Conservation (phyloP, 2,888 invertebrate species). For the Papilio protenor region DNA sequence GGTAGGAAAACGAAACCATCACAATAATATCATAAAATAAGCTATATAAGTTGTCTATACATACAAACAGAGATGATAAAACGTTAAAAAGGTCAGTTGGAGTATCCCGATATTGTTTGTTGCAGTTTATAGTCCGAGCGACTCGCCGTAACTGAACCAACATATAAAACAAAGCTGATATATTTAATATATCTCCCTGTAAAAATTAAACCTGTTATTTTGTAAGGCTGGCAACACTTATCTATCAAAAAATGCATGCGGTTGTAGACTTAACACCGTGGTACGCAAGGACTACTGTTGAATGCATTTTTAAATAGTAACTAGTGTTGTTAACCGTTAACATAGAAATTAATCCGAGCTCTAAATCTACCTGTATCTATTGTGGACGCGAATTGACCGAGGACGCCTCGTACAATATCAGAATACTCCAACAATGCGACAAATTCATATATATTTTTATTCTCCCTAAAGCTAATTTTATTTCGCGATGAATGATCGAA, state of each 20-base stretch:
- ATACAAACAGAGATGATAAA: constrained; percentile 81
- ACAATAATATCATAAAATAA: constrained; percentile 81
- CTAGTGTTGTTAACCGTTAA: constrained; percentile 33
- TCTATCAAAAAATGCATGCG: constrained; percentile 52
- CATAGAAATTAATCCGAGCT: constrained; percentile 45
- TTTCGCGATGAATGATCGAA: constrained; percentile 84
- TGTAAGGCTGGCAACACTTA: constrained; percentile 44
- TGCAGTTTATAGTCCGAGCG: constrained; percentile 74
- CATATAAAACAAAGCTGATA: constrained; percentile 60
- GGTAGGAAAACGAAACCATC: constrained; percentile 83
- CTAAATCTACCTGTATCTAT: constrained; percentile 59
- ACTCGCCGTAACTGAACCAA: constrained; percentile 60
- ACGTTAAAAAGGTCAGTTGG: constrained; percentile 65
- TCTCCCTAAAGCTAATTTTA: constrained; percentile 75
- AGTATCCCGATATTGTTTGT: constrained; percentile 59
- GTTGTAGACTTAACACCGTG: constrained; percentile 17
- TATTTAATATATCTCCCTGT: constrained; percentile 73
- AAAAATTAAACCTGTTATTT: constrained; percentile 52
- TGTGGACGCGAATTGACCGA: constrained; percentile 66
- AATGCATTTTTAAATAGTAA: constrained; percentile 23
- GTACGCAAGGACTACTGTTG: constrained; percentile 15
- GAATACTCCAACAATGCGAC: constrained; percentile 64
- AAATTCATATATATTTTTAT: constrained; percentile 78
- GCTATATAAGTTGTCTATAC: constrained; percentile 78
- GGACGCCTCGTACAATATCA: constrained; percentile 60